Evolutionary conservation across 2,797 vertebrate species (phyloP), one percentile per base, ranked within the genome.

Genomic region (Melanitta fusca): DNA sequence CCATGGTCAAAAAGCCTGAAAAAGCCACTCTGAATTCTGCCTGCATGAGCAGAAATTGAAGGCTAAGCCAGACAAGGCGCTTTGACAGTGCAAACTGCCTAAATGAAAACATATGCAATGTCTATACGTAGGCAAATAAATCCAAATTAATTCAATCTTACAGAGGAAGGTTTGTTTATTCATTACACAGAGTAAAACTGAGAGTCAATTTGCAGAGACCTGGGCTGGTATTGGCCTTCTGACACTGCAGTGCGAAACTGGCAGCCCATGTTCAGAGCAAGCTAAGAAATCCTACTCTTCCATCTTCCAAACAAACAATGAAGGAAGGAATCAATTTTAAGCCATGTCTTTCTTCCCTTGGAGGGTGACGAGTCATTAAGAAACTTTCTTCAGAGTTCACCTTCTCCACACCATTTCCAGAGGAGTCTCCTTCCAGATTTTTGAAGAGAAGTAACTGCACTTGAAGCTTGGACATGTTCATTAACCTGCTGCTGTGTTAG

Each of bases 161-260:
- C 74, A 58, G 83, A 68, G 71, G 27, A 85, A 90, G 68, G 74
- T 68, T 95, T 96, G 88, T 96, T 96, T 97, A 95, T 96, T 95
- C 94, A 82, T 91, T 95, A 95, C 95, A 96, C 80, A 94, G 78
- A 80, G 53, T 43, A 74, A 90, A 95, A 93, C 32, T 91, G 88
- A 96, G 91, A 95, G 80, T 96, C 91, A 85, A 39, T 89, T 71
- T 89, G 83, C 90, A 84, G 94, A 61, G 45, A 88, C 64, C 74
- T 91, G 71, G 71, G 68, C 75, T 89, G 80, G 75, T 80, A 85
- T 69, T 10, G 43, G 75, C 70, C 39, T 86, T 65, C 51, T 85
- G 92, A 93, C 69, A 74, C 64, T 17, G 47, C 74, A 81, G 3
- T 34, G 85, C 84, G 66, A 88, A 91, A 74, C 45, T 11, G 6